Percentiles rank a stretch among this genome's conserved stretches.
Evolutionary conservation across 1,140 invertebrate species (phyloP).

Genomic region (Galleria mellonella): DNA sequence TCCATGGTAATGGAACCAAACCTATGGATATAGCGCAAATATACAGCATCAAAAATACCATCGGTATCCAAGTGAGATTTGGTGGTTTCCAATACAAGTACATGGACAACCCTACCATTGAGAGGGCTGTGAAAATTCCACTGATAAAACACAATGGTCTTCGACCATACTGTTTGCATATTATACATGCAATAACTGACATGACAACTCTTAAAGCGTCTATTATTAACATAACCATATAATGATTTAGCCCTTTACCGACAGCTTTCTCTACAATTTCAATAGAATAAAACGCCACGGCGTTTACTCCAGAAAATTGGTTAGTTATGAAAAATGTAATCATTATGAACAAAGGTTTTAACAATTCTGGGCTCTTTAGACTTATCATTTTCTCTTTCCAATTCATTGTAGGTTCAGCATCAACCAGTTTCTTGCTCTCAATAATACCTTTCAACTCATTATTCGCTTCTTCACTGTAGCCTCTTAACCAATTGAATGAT

Average conservation of each 20-base stretch:
- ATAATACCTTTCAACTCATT: slow-evolving; percentile 68
- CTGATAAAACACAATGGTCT: slow-evolving; percentile 76
- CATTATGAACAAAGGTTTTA: slow-evolving; percentile 77
- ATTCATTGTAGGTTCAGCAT: slow-evolving; percentile 37
- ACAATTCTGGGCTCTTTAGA: slow-evolving; percentile 62
- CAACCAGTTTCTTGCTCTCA: slow-evolving; percentile 49
- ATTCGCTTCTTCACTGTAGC: slow-evolving; percentile 62
- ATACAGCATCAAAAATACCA: slow-evolving; percentile 74
- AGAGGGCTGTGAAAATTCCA: slow-evolving; percentile 72
- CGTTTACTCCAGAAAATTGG: slow-evolving; percentile 80
- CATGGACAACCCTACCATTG: slow-evolving; percentile 69
- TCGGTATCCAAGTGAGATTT: slow-evolving; percentile 67
- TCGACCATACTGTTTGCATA: slow-evolving; percentile 76
- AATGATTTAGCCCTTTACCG: slow-evolving; percentile 73
- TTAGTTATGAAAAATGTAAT: slow-evolving; percentile 76
- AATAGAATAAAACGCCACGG: slow-evolving; percentile 84
- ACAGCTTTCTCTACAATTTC: slow-evolving; percentile 76
- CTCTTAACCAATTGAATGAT: slow-evolving; percentile 73
- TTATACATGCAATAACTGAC: slow-evolving; percentile 74
- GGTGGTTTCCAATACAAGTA: slow-evolving; percentile 52
- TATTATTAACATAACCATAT: slow-evolving; percentile 78
- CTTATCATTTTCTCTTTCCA: slow-evolving; percentile 45
- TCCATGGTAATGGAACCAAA: slow-evolving; percentile 81
- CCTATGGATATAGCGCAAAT: slow-evolving; percentile 76
- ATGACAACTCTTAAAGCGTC: slow-evolving; percentile 80